These are phyloP conservation scores for Mythimna lalbum DNA, from an alignment of 2,888 invertebrate genomes.

Conservation along the genomic window DNA sequence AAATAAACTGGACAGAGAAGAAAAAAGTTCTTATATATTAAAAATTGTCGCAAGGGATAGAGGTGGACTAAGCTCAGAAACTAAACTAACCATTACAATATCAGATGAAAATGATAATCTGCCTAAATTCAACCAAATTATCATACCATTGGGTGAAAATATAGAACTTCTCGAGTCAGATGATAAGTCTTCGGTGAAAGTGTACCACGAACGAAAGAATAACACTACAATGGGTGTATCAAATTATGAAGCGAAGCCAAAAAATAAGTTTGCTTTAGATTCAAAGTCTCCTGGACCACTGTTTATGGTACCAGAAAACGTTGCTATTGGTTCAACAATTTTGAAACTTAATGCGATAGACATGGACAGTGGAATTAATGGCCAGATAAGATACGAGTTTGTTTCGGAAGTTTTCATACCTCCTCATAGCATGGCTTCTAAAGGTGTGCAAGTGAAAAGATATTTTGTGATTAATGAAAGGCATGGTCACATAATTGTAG, in stretches of 20 bases:
- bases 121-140: slow-evolving; percentile 93
- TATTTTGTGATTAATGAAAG: slow-evolving; percentile 94
- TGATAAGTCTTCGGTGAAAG: slow-evolving; percentile 86
- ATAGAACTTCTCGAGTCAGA: slow-evolving; percentile 92
- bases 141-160: slow-evolving; percentile 92
- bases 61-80: slow-evolving; percentile 94
- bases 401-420: slow-evolving; percentile 92
- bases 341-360: slow-evolving; percentile 93
- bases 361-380: slow-evolving; percentile 93
- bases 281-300: slow-evolving; percentile 88
- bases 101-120: slow-evolving; percentile 96
- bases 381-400: slow-evolving; percentile 93
- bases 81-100: slow-evolving; percentile 93
- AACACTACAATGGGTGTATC: slow-evolving; percentile 74
- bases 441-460: slow-evolving; percentile 89
- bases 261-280: slow-evolving; percentile 81
- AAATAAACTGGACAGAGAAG: slow-evolving; percentile 93
- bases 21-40: slow-evolving; percentile 92
- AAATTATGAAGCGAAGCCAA: slow-evolving; percentile 81
- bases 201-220: slow-evolving; percentile 84
- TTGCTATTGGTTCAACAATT: slow-evolving; percentile 93
- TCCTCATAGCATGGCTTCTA: slow-evolving; percentile 82
- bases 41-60: slow-evolving; percentile 94
- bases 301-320: slow-evolving; percentile 93
- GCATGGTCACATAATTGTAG: slow-evolving; percentile 94